These are phyloP conservation scores for Calephelis perditalis DNA, from an alignment of 2,888 invertebrate genomes.

Conservation along the genomic window DNA sequence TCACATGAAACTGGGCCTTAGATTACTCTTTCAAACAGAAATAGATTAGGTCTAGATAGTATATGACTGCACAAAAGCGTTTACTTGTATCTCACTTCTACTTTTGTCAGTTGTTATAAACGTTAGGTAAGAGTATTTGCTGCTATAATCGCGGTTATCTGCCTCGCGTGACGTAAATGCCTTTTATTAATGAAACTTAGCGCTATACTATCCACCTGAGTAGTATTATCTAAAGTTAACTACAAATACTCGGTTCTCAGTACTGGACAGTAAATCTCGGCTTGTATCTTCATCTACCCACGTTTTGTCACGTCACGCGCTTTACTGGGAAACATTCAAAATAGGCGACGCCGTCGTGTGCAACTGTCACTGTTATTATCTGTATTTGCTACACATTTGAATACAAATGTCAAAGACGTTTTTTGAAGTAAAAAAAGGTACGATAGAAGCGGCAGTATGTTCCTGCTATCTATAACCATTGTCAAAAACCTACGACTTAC, in stretches of 20 bases:
- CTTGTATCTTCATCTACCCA: conserved; percentile 39
- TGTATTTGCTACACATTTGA: conserved; percentile 3
- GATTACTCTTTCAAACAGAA: too few relatives aligned
- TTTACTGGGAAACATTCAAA: conserved; percentile 42
- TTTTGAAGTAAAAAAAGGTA: too few relatives aligned
- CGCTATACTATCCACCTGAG: conserved; percentile 3
- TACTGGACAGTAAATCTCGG: conserved; percentile 32
- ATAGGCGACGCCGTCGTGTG: conserved; percentile 36
- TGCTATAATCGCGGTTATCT: too few relatives aligned
- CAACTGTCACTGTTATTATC: conserved; percentile 8
- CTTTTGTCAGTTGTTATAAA: too few relatives aligned
- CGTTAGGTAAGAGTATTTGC: too few relatives aligned
- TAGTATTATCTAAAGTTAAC: conserved; percentile 16
- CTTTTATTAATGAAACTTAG: neutral
- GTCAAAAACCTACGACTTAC: too few relatives aligned
- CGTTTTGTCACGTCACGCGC: conserved; percentile 40
- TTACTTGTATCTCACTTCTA: too few relatives aligned
- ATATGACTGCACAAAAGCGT: too few relatives aligned
- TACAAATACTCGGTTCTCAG: conserved; percentile 23
- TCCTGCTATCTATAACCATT: too few relatives aligned
- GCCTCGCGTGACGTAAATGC: too few relatives aligned
- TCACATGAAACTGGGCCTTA: neutral
- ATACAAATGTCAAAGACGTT: neutral
- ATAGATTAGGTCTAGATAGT: too few relatives aligned
- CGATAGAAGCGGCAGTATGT: too few relatives aligned